These are phyloP conservation scores for Channa argus DNA, from an alignment of 2,113 vertebrate genomes.

Conservation along the genomic window DNA sequence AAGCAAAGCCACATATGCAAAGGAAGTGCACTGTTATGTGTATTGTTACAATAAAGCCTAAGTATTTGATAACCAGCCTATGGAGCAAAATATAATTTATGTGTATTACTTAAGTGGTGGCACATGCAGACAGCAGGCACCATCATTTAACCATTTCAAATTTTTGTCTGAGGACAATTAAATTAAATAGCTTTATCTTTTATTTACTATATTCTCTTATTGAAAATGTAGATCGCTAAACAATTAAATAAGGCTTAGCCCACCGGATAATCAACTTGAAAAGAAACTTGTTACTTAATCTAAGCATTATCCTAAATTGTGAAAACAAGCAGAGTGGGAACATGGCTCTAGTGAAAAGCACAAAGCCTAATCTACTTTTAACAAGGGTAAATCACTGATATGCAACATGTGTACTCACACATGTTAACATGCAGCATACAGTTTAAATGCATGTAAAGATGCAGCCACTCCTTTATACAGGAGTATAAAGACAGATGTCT, in stretches of 20 bases:
- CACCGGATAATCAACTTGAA: slow-evolving; percentile 72
- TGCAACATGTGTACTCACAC: slow-evolving; percentile 36
- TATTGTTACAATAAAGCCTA: slow-evolving; percentile 5
- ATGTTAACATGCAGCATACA: slow-evolving; percentile 23
- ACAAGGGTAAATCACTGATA: slow-evolving; percentile 26
- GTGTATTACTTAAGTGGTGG: slow-evolving; percentile 60
- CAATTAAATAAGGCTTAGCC: slow-evolving; percentile 60
- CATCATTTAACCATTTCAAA: slow-evolving; percentile 57
- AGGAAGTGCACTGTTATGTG: slow-evolving; percentile 27
- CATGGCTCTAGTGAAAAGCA: slow-evolving; percentile 71
- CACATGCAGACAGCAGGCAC: slow-evolving; percentile 56
- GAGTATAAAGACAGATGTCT: too few relatives aligned
- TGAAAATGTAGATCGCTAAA: slow-evolving; percentile 34
- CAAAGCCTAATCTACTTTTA: slow-evolving; percentile 45
- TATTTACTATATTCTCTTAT: slow-evolving; percentile 15
- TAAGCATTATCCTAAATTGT: slow-evolving; percentile 69
- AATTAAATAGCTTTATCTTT: slow-evolving; percentile 47
- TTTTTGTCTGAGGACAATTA: slow-evolving; percentile 56
- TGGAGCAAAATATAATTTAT: slow-evolving; percentile 48
- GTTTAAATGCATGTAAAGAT: slow-evolving; percentile 22
- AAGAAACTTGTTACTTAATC: slow-evolving; percentile 72
- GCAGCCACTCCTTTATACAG: background rate
- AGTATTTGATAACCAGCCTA: slow-evolving; percentile 10
- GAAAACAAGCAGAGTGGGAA: slow-evolving; percentile 71
- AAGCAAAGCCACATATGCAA: background rate